Evolutionary conservation across 2,888 invertebrate genomes (phyloP).

Genomic region (Agrotis puta): DNA sequence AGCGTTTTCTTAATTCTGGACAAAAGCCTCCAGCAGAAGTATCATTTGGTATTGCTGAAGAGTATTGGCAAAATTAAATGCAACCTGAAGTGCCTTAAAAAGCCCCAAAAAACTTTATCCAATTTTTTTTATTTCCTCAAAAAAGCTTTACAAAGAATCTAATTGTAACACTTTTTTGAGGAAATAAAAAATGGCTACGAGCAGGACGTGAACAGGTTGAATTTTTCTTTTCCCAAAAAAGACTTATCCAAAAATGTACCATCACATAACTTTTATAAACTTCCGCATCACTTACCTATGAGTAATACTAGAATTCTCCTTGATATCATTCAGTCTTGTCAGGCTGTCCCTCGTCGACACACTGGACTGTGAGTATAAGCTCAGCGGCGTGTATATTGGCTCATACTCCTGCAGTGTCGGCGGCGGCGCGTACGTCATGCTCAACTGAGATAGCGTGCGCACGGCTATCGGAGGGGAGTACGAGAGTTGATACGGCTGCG

Average conservation of each 20-base stretch:
- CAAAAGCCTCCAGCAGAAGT: no score
- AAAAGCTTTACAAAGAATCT: no score
- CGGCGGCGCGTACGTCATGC: slow-evolving; percentile 91
- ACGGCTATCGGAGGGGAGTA: slow-evolving; percentile 90
- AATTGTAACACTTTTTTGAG: no score
- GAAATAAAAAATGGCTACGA: no score
- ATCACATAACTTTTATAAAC: not conserved
- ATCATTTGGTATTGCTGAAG: not conserved
- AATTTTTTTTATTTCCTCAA: no score
- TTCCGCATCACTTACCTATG: slow-evolving; percentile 77
- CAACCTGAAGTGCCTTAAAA: no score
- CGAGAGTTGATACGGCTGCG: slow-evolving; percentile 87
- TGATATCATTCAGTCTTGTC: slow-evolving; percentile 87
- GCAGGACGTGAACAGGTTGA: no score
- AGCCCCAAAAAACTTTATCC: no score
- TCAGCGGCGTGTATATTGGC: slow-evolving; percentile 87
- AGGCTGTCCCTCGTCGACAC: slow-evolving; percentile 87
- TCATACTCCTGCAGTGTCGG: slow-evolving; percentile 90
- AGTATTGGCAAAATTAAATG: no score
- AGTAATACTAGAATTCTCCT: slow-evolving; percentile 82
- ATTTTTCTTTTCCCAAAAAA: no score
- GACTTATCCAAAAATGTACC: not conserved
- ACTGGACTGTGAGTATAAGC: slow-evolving; percentile 87
- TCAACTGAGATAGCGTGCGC: slow-evolving; percentile 90
- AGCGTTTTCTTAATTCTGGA: no score